phyloP scores from a whole-genome alignment of 2,888 invertebrate species.

The Patella caerulea region DNA sequence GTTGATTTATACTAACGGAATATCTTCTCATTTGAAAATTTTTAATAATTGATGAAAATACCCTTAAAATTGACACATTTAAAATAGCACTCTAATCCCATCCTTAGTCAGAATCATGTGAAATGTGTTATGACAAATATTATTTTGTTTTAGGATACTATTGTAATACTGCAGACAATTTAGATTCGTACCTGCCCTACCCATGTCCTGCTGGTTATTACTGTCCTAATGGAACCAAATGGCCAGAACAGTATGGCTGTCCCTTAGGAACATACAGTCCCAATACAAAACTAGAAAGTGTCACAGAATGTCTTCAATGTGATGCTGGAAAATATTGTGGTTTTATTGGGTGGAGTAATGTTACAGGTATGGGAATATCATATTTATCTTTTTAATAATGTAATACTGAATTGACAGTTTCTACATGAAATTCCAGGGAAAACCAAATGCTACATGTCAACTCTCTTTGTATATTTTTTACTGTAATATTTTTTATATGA shows the following conservation, averaged over 20 bases:
- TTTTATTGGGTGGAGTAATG: conserved; percentile 42
- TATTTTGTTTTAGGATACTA: conserved; percentile 57
- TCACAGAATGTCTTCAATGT: conserved; percentile 59
- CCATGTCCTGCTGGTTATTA: conserved; percentile 66
- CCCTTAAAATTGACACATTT: no score
- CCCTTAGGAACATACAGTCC: conserved; percentile 66
- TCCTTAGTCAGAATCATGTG: no score
- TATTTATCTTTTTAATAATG: no score
- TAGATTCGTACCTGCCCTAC: conserved; percentile 58
- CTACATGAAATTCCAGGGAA: no score
- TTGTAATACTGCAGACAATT: conserved; percentile 57
- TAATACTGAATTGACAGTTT: no score
- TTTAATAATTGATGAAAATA: no score
- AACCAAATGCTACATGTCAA: no score
- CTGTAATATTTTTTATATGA: no score
- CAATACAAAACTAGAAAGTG: conserved; percentile 47
- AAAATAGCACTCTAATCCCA: no score
- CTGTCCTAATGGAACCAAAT: conserved; percentile 64
- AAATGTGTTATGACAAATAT: background rate
- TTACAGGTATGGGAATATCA: conserved; percentile 44
- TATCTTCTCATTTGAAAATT: no score
- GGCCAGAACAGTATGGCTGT: conserved; percentile 60
- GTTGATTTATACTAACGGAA: no score
- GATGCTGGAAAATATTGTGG: conserved; percentile 65
- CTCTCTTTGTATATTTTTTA: no score